Evolutionary conservation across 1,140 invertebrate genomes (phyloP), one percentile per base, ranked within the genome.

Genomic region (Epicauta chinensis): DNA sequence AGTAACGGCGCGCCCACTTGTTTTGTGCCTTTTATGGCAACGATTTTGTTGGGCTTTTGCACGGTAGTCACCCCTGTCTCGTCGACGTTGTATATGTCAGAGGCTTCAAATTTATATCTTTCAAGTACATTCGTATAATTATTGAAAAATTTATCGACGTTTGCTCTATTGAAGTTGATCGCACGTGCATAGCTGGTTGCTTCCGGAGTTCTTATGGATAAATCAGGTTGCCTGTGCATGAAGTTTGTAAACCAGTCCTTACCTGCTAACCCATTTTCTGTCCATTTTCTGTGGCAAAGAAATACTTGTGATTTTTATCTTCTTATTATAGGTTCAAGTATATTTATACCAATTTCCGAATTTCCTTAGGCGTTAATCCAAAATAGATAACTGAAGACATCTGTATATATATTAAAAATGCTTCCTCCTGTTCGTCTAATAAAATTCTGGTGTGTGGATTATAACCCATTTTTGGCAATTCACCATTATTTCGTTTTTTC

Each of bases 51-150:
- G n/a, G 67, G 64, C 17, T 67, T 70, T 42, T 72, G 70, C 6
- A 75, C 73, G 12, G 69, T 74, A 2, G 67, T 72, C 12, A 70
- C 49, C 7, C 66, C 72, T 16, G 69, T 75, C 58, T 75, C 72
- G 56, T 72, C 71, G 16, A 63, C 39, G 58, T 75, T 73, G 42
- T 66, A 74, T 29, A 74, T 69, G 42, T 54, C 36, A 12, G 15
- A 36, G 47, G 53, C 56, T 40, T 23, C 7, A 59, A 62, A 55
- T 38, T 61, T 32, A 49, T 44, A 16, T 39, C 42, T 51, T 11
- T 55, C 31, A 32, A 43, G 34, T 1, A 54, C 49, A 11, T 11
- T 47, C 37, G 48, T n/a, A 7, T 64, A 57, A 47, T 62, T 66
- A 10, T 58, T 37, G 29, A 56, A 66, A 53, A 68, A 68, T 11